Evolutionary conservation across 2,797 vertebrate species (phyloP), one percentile per base, ranked within the genome.

Genomic region (Microtus californicus): DNA sequence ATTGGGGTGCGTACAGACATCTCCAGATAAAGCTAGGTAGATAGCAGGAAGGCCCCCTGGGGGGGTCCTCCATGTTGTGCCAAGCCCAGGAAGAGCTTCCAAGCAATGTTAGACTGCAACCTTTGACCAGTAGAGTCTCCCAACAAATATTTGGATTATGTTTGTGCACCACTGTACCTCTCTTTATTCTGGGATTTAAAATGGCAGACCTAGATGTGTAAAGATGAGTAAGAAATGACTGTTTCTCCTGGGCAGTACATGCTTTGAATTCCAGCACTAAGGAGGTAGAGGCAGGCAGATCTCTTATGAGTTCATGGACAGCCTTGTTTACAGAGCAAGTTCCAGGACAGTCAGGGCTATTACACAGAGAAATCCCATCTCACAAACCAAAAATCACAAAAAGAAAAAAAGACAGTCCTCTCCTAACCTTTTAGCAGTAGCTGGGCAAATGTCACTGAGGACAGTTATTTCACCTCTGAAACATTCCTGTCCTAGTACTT

Each of bases 381-480:
- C 19, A 21, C 56, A 56, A 56, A 56, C 56, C 56, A 56, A 56
- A 56, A 51, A 51, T 51, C 48, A 51, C 13, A 51, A 14, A 56
- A 21, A 56, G 56, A 63, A 63, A 63, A 65, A 13, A 31, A 65
- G 78, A 80, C 34, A 59, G 6, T 59, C 12, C 3, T 89, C 27
- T 94, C 54, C 12, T 29, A 91, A 31, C 63, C 67, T 90, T 83
- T 31, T 11, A 89, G 25, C 43, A 81, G 17, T 27, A 85, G 61
- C 78, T 96, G 93, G 95, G 69, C 80, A 67, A 67, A 61, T 81
- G 54, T 77, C 85, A 78, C 27, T 88, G 61, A 48, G 59, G 37
- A 87, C 56, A 63, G n/a, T 31, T 45, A 65, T 59, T 96, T 95
- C 14, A 78, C 40, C 54, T 43, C 14, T 61, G 80, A 95, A 85